Conservation (phyloP, 2,888 invertebrate species). For the Rutpela maculata region DNA sequence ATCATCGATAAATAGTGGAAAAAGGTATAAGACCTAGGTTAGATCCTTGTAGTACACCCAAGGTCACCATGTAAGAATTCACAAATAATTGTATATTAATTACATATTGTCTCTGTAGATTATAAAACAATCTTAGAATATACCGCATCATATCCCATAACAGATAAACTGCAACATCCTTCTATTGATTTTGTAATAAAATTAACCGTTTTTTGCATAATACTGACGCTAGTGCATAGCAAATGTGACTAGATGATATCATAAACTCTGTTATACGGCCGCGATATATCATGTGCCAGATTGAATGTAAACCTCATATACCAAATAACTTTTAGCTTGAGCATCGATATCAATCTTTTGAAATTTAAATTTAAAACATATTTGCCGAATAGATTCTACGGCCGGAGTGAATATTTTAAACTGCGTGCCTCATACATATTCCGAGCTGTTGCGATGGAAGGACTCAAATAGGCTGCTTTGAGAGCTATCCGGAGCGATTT, state of each 20-base stretch:
- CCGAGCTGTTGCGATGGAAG: neutral
- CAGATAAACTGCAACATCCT: neutral
- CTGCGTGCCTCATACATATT: neutral
- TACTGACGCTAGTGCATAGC: neutral
- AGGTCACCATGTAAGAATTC: no score
- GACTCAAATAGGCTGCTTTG: neutral
- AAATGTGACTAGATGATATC: neutral
- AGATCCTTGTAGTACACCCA: no score
- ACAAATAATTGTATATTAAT: no score
- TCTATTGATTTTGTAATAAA: conserved; percentile 28
- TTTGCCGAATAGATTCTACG: conserved; percentile 4
- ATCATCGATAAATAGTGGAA: no score
- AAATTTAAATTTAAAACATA: conserved; percentile 28
- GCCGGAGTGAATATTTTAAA: neutral
- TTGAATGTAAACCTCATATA: conserved; percentile 7
- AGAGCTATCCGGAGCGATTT: no score
- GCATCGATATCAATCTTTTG: conserved; percentile 23
- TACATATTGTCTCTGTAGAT: no score
- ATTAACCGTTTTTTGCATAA: conserved; percentile 3
- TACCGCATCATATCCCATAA: neutral
- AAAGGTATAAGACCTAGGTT: no score
- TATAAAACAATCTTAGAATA: neutral
- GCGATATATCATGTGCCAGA: conserved; percentile 13
- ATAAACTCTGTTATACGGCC: neutral
- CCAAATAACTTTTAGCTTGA: conserved; percentile 15